Base-by-base conservation (phyloP, 2,888 invertebrate species). In the Drosophila nr. perissopoda region DNA sequence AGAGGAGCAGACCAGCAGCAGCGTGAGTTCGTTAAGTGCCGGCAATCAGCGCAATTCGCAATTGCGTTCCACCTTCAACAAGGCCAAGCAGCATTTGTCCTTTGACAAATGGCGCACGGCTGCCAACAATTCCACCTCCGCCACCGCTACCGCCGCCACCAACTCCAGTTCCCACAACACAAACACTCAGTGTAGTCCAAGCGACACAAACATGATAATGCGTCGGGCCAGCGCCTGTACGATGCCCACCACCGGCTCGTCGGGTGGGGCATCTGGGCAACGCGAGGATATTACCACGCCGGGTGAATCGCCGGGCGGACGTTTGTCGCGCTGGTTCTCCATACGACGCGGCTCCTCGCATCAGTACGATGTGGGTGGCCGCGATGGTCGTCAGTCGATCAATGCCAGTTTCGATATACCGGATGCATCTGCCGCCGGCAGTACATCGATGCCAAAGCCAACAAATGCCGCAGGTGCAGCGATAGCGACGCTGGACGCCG, bases 261-360 rank as follows among this genome's bases (percentile, higher is more conserved):
- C 56, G 33, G 33, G 33, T 0, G 80, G 75, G 49, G 59, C 73
- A 73, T 59, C 78, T 61, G 40, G 87, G 53, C 88, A 91, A 71
- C 86, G 91, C 13, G 92, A 93, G 62, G 87, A 87, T 13, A 86
- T 88, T 25, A 91, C 91, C 25, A 95, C 96, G 82, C 95, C 95
- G 59, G 95, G 96, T 83, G 97, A 97, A 82, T 94, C 95, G 80
- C 95, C 96, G 56, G 95, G 96, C 82, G 96, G 97, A 73, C 94
- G 97, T 67, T 94, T 98, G 56, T 96, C 97, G 38, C 94, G 98
- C 82, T 98, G 97, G 97, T 98, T 98, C 94, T 97, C 97, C 89
- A 97, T 98, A 77, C 94, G 97, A 48, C 94, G 97, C 73, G 96
- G 97, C 51, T 96, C 96, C 75, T 94, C 96, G n/a, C 96, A 97